Evolutionary conservation across 2,888 invertebrate genomes (phyloP).

Genomic region (Mimas tiliae): DNA sequence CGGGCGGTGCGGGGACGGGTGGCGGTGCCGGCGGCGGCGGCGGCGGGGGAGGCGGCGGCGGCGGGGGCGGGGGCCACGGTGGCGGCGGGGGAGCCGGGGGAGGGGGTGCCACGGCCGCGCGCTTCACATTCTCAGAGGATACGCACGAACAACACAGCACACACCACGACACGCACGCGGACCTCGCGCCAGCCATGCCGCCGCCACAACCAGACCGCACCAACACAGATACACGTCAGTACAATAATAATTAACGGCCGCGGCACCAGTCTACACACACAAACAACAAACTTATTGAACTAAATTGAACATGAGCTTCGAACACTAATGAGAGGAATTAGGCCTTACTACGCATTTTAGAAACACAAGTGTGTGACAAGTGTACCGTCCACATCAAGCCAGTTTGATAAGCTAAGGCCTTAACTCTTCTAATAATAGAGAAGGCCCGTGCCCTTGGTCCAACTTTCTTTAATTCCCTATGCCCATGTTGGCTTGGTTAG

Average conservation of each 20-base stretch:
- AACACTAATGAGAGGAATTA: too few relatives aligned
- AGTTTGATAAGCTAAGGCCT: too few relatives aligned
- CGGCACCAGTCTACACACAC: too few relatives aligned
- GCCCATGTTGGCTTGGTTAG: too few relatives aligned
- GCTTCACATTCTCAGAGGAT: constrained; percentile 86
- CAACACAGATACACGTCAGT: constrained; percentile 43
- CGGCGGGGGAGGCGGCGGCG: constrained; percentile 88
- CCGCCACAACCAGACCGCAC: constrained; percentile 42
- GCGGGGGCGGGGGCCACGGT: constrained; percentile 85
- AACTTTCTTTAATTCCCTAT: too few relatives aligned
- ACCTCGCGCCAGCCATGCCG: constrained; percentile 84
- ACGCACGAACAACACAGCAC: constrained; percentile 83
- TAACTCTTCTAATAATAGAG: neutral
- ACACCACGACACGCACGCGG: constrained; percentile 91
- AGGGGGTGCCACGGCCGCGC: constrained; percentile 68
- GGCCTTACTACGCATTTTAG: too few relatives aligned
- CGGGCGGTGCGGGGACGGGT: constrained; percentile 86
- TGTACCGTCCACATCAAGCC: too few relatives aligned
- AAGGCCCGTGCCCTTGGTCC: too few relatives aligned
- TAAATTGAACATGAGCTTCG: too few relatives aligned
- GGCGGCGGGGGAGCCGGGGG: constrained; percentile 86
- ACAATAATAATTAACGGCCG: constrained; percentile 16
- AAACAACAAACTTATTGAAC: too few relatives aligned
- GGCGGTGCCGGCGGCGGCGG: constrained; percentile 87
- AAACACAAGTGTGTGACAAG: too few relatives aligned